A percentile compares a stretch with the other conserved stretches of the same genome.
Evolutionary conservation across 2,113 vertebrate genomes (phyloP).

Genomic region (Erpornis zantholeuca): DNA sequence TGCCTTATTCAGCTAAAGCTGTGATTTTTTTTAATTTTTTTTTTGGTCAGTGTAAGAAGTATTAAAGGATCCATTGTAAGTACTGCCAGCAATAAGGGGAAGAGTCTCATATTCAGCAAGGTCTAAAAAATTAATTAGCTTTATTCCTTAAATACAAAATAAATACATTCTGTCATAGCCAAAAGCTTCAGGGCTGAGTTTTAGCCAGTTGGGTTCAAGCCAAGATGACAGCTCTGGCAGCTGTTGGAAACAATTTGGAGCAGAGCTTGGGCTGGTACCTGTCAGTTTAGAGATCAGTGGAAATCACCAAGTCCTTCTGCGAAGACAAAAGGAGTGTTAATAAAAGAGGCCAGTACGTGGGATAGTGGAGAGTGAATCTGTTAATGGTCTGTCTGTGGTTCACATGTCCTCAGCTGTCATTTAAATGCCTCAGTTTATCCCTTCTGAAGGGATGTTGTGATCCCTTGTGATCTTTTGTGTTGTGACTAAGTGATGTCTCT

Average conservation of each 20-base stretch:
- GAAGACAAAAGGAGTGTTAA: not conserved
- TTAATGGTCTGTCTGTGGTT: not conserved
- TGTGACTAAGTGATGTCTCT: not conserved
- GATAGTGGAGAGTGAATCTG: not conserved
- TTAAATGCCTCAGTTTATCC: not conserved
- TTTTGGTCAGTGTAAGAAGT: not conserved
- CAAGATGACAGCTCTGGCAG: not conserved
- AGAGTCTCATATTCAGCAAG: not conserved
- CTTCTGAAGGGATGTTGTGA: not conserved
- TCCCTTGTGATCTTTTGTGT: not conserved
- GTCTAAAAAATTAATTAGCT: constrained; percentile 7
- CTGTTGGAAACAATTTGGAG: not conserved
- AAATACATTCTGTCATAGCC: not conserved
- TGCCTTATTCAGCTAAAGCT: constrained; percentile 31
- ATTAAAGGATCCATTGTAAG: not conserved
- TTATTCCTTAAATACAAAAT: not conserved
- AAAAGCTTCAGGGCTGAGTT: not conserved
- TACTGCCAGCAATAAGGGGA: not conserved
- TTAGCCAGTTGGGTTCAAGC: not conserved
- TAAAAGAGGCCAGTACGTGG: not conserved
- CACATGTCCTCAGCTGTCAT: not conserved
- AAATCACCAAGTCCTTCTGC: not conserved
- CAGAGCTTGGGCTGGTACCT: not conserved
- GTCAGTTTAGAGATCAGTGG: not conserved
- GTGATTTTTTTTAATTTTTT: not conserved